Conservation (phyloP, 2,113 vertebrate species). For the Pelecanus crispus region DNA sequence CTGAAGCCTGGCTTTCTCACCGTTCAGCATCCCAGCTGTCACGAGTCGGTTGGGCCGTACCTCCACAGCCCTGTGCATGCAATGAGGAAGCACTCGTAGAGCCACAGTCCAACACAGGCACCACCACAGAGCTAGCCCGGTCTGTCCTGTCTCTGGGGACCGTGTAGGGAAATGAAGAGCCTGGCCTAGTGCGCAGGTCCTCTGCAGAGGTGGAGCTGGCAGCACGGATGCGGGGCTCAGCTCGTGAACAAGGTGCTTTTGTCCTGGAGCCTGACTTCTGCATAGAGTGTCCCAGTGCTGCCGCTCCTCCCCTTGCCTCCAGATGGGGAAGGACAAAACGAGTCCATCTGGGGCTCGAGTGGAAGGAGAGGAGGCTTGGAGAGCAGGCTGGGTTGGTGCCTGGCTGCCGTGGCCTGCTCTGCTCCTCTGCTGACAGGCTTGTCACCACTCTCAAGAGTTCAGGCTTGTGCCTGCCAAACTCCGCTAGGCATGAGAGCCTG, state of each 20-base stretch:
- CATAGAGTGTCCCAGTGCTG: fast-evolving
- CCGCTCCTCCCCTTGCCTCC: not conserved
- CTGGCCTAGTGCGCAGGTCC: not conserved
- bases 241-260: not conserved
- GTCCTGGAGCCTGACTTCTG: not conserved
- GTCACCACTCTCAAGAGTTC: not conserved
- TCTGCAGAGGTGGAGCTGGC: not conserved
- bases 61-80: not conserved
- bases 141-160: not conserved
- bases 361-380: not conserved
- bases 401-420: not conserved
- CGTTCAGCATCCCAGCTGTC: not conserved
- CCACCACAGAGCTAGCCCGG: not conserved
- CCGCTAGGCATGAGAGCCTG: not conserved
- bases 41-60: fast-evolving
- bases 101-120: not conserved
- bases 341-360: not conserved
- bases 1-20: not conserved
- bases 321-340: not conserved
- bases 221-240: fast-evolving
- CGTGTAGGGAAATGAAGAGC: fast-evolving
- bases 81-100: not conserved
- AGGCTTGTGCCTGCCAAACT: not conserved
- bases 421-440: not conserved
- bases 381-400: not conserved